Conservation (phyloP, 2,888 invertebrate genomes). For the Scaptomyza cyrtandrae region DNA sequence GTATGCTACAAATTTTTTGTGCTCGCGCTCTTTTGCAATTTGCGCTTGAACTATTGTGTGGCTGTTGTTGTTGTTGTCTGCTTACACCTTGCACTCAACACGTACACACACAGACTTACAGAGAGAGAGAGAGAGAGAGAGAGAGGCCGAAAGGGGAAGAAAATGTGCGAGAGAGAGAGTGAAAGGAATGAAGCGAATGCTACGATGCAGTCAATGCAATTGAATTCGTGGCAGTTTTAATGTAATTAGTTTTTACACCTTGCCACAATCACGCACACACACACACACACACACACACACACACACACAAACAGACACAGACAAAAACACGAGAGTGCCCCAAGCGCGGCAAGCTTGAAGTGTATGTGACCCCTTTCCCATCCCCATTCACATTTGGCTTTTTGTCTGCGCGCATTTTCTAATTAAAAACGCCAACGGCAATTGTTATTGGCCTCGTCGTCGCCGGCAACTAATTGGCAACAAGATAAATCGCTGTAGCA, state of each 20-base stretch:
- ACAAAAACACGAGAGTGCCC: neutral
- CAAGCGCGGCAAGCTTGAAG: constrained; percentile 12
- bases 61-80: constrained; percentile 17
- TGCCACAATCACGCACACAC: constrained; percentile 50
- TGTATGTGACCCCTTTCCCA: neutral
- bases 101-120: constrained; percentile 23
- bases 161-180: too few relatives aligned
- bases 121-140: neutral
- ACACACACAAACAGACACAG: constrained; percentile 23
- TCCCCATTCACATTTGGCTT: constrained; percentile 9
- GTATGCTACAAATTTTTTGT: constrained; percentile 57
- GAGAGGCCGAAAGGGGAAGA: too few relatives aligned
- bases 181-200: neutral
- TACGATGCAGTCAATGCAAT: constrained; percentile 63
- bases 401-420: constrained; percentile 64
- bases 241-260: constrained; percentile 79
- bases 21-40: constrained; percentile 29
- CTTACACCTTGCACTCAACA: constrained; percentile 32
- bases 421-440: constrained; percentile 73
- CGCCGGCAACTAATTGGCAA: constrained; percentile 64
- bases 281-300: constrained; percentile 19
- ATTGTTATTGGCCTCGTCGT: constrained; percentile 55
- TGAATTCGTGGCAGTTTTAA: constrained; percentile 79
- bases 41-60: constrained; percentile 15
- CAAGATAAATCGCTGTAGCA: constrained; percentile 74